These are phyloP conservation scores for Phaethon lepturus DNA, from an alignment of 2,113 vertebrate genomes.

Conservation along the genomic window DNA sequence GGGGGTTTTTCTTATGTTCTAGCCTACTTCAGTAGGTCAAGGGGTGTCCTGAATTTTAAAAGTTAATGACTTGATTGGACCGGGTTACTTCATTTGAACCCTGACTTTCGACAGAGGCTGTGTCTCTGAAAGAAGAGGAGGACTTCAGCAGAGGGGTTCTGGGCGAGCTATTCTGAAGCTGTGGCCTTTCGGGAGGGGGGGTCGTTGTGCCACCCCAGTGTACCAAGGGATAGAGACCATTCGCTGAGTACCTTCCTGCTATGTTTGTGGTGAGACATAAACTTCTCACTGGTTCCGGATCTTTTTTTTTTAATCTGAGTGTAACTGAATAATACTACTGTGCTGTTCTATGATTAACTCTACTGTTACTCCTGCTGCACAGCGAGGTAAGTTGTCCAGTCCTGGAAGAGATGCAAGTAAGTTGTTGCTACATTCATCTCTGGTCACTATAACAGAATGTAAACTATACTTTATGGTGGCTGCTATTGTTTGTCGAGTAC, in stretches of 20 bases:
- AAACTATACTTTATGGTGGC: background rate
- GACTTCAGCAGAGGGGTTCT: background rate
- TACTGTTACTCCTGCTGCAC: background rate
- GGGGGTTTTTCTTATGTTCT: rapidly evolving
- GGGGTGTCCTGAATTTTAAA: background rate
- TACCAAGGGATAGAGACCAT: too few species aligned
- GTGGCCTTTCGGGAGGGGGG: background rate
- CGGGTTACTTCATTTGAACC: background rate
- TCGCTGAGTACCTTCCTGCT: background rate
- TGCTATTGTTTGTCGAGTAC: background rate
- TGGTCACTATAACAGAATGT: rapidly evolving
- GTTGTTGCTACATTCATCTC: background rate
- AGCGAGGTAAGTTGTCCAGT: background rate
- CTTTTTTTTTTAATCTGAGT: background rate
- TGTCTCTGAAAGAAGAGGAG: background rate
- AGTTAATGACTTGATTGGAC: background rate
- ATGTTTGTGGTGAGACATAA: rapidly evolving
- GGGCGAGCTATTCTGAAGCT: too few species aligned
- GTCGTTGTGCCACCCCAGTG: background rate
- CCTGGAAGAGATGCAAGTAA: background rate
- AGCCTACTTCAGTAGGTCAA: background rate
- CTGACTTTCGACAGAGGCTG: background rate
- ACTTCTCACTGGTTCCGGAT: background rate
- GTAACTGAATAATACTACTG: background rate
- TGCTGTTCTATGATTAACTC: background rate